Evolutionary conservation across 2,113 vertebrate species (phyloP), one percentile per base, ranked within the genome.

Genomic region (Heliornis fulica): DNA sequence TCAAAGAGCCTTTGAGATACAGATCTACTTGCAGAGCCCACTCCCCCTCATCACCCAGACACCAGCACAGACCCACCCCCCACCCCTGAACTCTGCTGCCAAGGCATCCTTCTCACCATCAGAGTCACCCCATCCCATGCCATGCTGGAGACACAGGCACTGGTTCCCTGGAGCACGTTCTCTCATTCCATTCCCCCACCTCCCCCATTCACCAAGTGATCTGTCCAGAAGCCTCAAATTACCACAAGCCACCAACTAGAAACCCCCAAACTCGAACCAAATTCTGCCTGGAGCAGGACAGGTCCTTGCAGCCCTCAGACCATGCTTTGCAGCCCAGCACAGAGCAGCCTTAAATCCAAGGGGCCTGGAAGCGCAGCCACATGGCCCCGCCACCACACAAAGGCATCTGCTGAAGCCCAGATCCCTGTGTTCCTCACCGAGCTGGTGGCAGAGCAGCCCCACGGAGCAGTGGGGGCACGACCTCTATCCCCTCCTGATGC

Each of bases 401-500:
- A 87, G 29, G 60, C 15, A 13, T 31, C n/a, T 61, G 41, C 28
- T 51, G 28, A 50, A 31, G 50, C 29, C 36, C 16, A 0, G 4
- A 28, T 61, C 45, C 43, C 4, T 15, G 9, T 2, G 11, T 34
- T 50, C 41, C 54, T 69, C 1, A 0, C 29, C 11, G 21, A 26
- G 50, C 15, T 1, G 2, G 59, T 7, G 23, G 64, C 71, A 68
- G 34, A 72, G n/a, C 36, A 19, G 40, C 34, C 38, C 36, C 2
- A 0, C 1, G 1, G 34, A 51, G n/a, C 13, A 59, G 31, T 9
- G 0, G 41, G 66, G n/a, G 26, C 8, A 15, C 25, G 5, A 16
- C 50, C 32, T 57, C 45, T 13, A 13, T 5, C 53, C 11, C 1
- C 46, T 28, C 41, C 29, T 7, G 8, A 28, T 25, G 21, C 43